These are phyloP conservation scores for Mobula hypostoma DNA, from an alignment of 2,113 vertebrate species.

Conservation along the genomic window DNA sequence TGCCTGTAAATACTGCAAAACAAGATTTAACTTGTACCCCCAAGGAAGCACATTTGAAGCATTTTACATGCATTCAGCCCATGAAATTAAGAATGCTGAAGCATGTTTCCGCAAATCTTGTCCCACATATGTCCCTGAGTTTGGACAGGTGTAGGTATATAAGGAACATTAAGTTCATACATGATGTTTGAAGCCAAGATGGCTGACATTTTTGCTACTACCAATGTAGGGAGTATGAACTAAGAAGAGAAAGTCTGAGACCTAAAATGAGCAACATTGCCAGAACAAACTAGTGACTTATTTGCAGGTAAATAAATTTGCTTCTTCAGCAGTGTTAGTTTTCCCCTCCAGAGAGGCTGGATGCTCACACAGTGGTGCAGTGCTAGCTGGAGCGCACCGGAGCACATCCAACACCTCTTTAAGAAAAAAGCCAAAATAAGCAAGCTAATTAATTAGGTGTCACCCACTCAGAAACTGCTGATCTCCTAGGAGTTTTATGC, in stretches of 20 bases:
- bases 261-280: neutral
- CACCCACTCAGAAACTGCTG: too few relatives aligned
- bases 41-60: neutral
- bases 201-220: neutral
- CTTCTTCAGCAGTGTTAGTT: neutral
- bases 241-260: neutral
- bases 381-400: too few relatives aligned
- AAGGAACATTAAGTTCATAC: neutral
- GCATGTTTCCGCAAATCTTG: too few relatives aligned
- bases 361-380: neutral
- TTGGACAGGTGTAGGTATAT: neutral
- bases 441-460: too few relatives aligned
- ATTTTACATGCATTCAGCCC: neutral
- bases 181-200: neutral
- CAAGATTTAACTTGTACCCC: neutral
- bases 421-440: too few relatives aligned
- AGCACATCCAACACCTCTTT: too few relatives aligned
- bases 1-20: too few relatives aligned
- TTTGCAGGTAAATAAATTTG: neutral
- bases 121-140: neutral
- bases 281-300: neutral
- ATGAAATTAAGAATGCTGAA: too few relatives aligned
- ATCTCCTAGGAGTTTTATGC: too few relatives aligned
- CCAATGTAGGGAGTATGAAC: too few relatives aligned
- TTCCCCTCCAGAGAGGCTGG: neutral